Percentiles rank a stretch among this genome's conserved stretches.
Evolutionary conservation across 1,140 invertebrate species (phyloP).

Genomic region (Anadara kagoshimensis): DNA sequence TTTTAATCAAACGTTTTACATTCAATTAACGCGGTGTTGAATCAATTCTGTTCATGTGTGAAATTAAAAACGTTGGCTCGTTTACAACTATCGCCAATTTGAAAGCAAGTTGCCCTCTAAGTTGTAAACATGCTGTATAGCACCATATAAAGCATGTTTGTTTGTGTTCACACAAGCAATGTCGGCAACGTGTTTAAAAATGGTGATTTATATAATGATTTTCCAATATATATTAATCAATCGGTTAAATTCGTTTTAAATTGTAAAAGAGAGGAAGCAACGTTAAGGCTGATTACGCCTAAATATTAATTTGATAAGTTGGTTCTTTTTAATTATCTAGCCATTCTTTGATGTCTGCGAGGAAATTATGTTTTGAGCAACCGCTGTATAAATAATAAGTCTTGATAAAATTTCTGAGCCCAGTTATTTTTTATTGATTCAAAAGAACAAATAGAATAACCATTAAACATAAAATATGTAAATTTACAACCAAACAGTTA

Average conservation of each 20-base stretch:
- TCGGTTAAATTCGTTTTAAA: neutral
- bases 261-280: neutral
- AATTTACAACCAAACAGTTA: no score
- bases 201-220: neutral
- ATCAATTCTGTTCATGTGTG: no score
- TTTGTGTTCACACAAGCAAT: neutral
- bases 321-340: neutral
- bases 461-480: no score
- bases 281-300: conserved; percentile 3
- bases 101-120: no score
- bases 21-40: no score
- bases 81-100: no score
- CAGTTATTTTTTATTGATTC: no score
- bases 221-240: neutral
- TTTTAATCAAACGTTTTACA: no score
- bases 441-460: no score
- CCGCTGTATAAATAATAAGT: neutral
- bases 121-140: no score
- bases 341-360: neutral
- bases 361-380: conserved; percentile 16
- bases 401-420: neutral
- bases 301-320: conserved; percentile 9
- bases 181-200: neutral
- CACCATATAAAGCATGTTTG: neutral
- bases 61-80: no score